Base-by-base conservation (phyloP, 1,140 invertebrate species). In the Cydia fagiglandana region DNA sequence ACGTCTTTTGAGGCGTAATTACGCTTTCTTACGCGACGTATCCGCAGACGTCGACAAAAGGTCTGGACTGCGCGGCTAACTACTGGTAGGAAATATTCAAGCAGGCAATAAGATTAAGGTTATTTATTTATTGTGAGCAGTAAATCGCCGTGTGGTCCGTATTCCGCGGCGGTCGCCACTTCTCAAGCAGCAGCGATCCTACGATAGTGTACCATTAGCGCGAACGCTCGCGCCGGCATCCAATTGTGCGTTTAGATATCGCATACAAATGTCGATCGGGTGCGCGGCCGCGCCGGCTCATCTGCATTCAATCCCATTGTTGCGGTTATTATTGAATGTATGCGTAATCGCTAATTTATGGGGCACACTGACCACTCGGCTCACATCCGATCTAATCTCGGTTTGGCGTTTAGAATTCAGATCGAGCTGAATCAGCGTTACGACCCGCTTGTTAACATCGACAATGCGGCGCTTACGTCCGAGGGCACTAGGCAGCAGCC, bases 301-400 rank as follows among this genome's bases (percentile, higher is more conserved):
- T 92, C 89, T 92, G 90, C 89, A 92, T 92, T 91, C 89, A 91
- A 91, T 92, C 85, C 89, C 89, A 91, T 92, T 92, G 91, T 92
- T 92, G 84, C 88, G 85, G 83, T 90, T 89, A 91, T 92, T 91
- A 89, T 88, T 91, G 85, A 78, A 81, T 84, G 84, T 87, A 84
- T 84, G 85, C 84, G 81, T 90, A 90, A 88, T 91, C 86, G 86
- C 85, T 91, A 91, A 91, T 91, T 92, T 90, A 91, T 89, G 86
- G 85, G 84, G 81, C 82, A 77, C 81, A 77, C 81, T 79, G 79
- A 75, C 78, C 79, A 77, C 79, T 75, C 76, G 74, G 64, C 75
- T 81, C 76, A 78, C 81, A 75, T 75, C 47, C 76, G 83, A 88
- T 86, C 78, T 83, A 80, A 88, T 88, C 83, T 83, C 73, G 47